These are phyloP conservation scores for Monoplex corrugatus DNA, from an alignment of 2,888 invertebrate species.

Conservation along the genomic window DNA sequence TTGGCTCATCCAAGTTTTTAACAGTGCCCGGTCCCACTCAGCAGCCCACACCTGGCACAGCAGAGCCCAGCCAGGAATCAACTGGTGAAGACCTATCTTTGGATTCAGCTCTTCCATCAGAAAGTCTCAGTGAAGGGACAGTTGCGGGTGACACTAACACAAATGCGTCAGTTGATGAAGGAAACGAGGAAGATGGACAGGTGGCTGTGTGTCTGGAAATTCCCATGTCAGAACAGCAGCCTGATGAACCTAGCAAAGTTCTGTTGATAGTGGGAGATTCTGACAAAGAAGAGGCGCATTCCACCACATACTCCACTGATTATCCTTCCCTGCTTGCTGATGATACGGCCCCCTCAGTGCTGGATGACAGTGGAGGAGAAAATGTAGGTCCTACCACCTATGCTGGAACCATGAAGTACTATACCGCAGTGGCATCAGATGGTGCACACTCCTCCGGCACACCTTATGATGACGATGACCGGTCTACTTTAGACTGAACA, in stretches of 20 bases:
- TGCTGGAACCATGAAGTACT: slow-evolving; percentile 29
- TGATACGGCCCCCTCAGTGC: background rate
- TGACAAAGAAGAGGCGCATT: background rate
- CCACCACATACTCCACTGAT: slow-evolving; percentile 23
- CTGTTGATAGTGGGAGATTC: background rate
- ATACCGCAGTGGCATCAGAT: slow-evolving; percentile 43
- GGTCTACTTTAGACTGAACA: slow-evolving; percentile 35
- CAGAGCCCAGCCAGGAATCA: background rate
- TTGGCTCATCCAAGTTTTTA: slow-evolving; percentile 11
- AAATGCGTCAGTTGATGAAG: background rate
- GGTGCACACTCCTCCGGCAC: slow-evolving; percentile 25
- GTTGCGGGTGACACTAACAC: background rate
- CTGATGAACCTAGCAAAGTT: background rate
- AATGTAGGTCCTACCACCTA: slow-evolving; percentile 16
- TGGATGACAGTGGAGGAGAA: slow-evolving; percentile 18
- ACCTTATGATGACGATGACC: slow-evolving; percentile 34
- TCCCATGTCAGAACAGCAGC: background rate
- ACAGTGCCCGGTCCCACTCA: background rate
- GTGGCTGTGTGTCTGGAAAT: slow-evolving; percentile 8
- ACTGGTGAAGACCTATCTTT: background rate
- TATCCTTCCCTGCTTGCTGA: slow-evolving; percentile 47
- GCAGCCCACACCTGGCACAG: background rate
- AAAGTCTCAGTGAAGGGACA: background rate
- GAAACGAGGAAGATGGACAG: background rate
- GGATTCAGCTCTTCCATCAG: background rate